phyloP scores from a whole-genome alignment of 2,888 invertebrate genomes.

The Andrena marginata region DNA sequence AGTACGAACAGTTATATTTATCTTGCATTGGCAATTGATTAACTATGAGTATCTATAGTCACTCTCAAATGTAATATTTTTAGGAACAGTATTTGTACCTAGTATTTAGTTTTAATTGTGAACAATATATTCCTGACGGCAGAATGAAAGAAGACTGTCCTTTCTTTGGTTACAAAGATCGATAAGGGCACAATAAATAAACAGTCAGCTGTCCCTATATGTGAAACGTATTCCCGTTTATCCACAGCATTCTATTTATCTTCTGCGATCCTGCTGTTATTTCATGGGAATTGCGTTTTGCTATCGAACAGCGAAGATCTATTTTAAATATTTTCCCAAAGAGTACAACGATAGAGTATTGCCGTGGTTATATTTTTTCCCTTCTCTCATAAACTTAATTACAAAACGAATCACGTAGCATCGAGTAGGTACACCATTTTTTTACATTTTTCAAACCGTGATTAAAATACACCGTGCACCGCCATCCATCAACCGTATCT shows the following conservation, averaged over 20 bases:
- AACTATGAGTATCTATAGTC: not conserved
- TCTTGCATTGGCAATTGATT: too few relatives aligned
- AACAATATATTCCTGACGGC: not conserved
- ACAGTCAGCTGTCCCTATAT: not conserved
- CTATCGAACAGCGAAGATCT: not conserved
- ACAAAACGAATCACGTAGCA: not conserved
- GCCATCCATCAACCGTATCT: too few relatives aligned
- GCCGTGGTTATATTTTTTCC: not conserved
- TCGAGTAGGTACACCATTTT: not conserved
- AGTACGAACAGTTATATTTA: too few relatives aligned
- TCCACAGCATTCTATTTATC: constrained; percentile 14
- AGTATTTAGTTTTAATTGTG: not conserved
- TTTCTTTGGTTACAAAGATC: not conserved
- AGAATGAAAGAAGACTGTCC: not conserved
- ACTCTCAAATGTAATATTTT: not conserved
- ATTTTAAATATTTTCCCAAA: constrained; percentile 2
- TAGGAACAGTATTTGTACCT: not conserved
- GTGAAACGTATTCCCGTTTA: constrained; percentile 5
- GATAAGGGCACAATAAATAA: not conserved
- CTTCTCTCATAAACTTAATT: not conserved
- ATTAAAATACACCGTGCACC: too few relatives aligned
- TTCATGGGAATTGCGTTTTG: constrained; percentile 13
- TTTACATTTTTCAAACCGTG: too few relatives aligned
- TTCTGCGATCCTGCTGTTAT: not conserved
- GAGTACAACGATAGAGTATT: not conserved